Evolutionary conservation across 37 sponge, comb jelly and placozoan species (phyloP).

Genomic region (Eunapius fragilis): DNA sequence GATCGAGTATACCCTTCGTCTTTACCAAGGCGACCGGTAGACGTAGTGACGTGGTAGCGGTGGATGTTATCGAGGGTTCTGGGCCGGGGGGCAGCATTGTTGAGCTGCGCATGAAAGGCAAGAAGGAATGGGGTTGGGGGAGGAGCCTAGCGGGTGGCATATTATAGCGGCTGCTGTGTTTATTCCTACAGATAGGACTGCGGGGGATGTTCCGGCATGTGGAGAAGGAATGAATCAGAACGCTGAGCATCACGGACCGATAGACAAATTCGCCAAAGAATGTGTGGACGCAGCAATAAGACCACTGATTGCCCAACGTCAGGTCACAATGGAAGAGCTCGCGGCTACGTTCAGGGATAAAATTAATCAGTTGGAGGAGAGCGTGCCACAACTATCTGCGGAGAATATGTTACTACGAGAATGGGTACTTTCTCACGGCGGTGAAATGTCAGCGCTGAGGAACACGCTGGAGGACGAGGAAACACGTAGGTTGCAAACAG

Average conservation of each 20-base stretch:
- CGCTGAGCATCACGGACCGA: no score
- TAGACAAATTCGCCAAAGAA: no score
- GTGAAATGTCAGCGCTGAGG: background rate
- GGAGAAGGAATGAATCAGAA: no score
- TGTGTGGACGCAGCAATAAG: no score
- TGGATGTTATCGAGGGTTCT: slow-evolving; percentile 3
- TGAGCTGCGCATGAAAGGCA: background rate
- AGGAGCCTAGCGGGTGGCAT: no score
- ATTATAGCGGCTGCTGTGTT: no score
- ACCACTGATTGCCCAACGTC: no score
- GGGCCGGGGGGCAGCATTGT: background rate
- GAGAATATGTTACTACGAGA: background rate
- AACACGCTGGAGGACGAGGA: background rate
- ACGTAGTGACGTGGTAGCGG: slow-evolving; percentile 6
- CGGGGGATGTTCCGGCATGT: no score
- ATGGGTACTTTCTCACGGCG: background rate
- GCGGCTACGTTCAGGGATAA: background rate
- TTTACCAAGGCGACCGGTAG: background rate
- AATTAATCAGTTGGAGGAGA: background rate
- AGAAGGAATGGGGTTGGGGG: no score
- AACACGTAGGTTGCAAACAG: background rate
- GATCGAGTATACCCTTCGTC: slow-evolving; percentile 13
- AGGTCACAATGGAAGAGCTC: background rate
- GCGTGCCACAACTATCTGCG: background rate
- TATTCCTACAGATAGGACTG: no score